phyloP scores from a whole-genome alignment of 2,113 vertebrate species.

The Ctenomys sociabilis region DNA sequence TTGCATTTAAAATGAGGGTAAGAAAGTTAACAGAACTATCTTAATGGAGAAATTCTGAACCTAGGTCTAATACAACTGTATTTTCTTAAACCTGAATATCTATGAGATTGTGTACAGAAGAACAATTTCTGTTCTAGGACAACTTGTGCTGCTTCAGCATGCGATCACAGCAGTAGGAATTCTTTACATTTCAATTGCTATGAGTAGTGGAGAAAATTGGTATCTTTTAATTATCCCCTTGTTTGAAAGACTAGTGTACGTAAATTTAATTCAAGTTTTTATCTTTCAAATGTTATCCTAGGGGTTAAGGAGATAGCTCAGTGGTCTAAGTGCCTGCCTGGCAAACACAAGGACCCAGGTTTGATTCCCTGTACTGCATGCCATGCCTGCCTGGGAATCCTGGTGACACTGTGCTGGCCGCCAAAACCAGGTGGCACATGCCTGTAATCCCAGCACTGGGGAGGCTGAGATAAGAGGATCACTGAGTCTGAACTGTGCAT shows the following conservation, averaged over 20 bases:
- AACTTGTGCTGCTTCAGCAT: neutral
- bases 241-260: conserved; percentile 35
- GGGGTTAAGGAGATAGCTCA: too few species aligned
- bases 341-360: too few species aligned
- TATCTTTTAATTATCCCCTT: neutral
- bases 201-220: neutral
- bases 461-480: too few species aligned
- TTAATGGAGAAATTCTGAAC: too few species aligned
- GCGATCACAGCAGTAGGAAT: neutral
- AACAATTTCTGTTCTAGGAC: neutral
- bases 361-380: too few species aligned
- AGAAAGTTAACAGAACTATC: neutral
- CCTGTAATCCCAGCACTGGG: too few species aligned
- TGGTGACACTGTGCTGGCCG: too few species aligned
- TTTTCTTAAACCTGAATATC: conserved; percentile 39
- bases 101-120: conserved; percentile 7
- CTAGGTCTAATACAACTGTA: neutral
- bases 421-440: too few species aligned
- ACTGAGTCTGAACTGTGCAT: too few species aligned
- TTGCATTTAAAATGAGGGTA: neutral
- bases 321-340: too few species aligned
- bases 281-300: conserved; percentile 22
- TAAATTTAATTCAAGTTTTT: conserved; percentile 29
- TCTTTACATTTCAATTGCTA: conserved; percentile 49
- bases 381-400: too few species aligned